phyloP scores from a whole-genome alignment of 2,113 vertebrate genomes.

The Sebastes fasciatus region DNA sequence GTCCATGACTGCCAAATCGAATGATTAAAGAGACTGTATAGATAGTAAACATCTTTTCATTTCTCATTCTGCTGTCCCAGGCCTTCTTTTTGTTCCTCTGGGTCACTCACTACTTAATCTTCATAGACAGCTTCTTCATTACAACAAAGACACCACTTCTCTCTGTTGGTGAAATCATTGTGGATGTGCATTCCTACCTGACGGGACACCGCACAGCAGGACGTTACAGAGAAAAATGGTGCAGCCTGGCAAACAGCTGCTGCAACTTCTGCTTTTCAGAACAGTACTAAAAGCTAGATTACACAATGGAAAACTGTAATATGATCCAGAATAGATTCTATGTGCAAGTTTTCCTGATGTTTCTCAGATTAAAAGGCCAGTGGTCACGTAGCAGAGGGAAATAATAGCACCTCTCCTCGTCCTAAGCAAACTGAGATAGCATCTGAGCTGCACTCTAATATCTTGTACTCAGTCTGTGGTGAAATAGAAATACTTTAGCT shows the following conservation, averaged over 20 bases:
- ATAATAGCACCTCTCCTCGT: background rate
- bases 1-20: constrained; percentile 32
- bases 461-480: constrained; percentile 6
- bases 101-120: constrained; percentile 48
- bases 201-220: constrained; percentile 26
- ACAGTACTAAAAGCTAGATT: constrained; percentile 5
- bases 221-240: background rate
- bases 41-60: constrained; percentile 56
- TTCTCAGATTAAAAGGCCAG: constrained; percentile 18
- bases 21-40: constrained; percentile 53
- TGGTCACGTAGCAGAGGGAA: constrained; percentile 1
- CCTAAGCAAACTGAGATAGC: constrained; percentile 7
- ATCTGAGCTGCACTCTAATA: constrained; percentile 2
- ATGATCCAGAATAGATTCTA: background rate
- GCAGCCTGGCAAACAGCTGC: background rate
- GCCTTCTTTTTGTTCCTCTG: background rate
- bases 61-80: constrained; percentile 23
- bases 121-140: constrained; percentile 50
- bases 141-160: constrained; percentile 26
- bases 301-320: background rate
- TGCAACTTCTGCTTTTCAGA: background rate
- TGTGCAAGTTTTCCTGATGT: background rate
- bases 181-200: constrained; percentile 2
- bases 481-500: constrained; percentile 7
- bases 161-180: constrained; percentile 17